phyloP scores from a whole-genome alignment of 2,797 vertebrate species.

The Salmo trutta region DNA sequence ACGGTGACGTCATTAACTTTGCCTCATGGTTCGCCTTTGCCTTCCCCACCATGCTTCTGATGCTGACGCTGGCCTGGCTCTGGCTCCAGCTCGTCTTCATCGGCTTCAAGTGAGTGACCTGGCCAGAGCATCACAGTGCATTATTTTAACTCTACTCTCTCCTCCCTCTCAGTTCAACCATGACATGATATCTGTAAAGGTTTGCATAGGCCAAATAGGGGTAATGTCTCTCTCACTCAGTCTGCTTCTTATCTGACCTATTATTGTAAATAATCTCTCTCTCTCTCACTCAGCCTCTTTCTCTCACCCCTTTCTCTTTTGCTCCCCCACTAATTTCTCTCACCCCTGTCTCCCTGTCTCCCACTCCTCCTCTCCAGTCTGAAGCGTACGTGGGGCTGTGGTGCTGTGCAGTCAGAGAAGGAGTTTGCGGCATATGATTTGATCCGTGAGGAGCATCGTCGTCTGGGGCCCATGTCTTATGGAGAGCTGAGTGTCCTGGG shows the following conservation, averaged over 20 bases:
- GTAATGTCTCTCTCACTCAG: background rate
- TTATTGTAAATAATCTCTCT: background rate
- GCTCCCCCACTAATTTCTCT: background rate
- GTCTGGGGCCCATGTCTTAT: slow-evolving; percentile 72
- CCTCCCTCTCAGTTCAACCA: background rate
- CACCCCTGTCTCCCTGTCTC: background rate
- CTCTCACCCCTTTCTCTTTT: background rate
- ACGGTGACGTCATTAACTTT: slow-evolving; percentile 88
- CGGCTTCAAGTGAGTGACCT: slow-evolving; percentile 82
- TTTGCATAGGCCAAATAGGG: too few species aligned
- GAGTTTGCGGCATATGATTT: slow-evolving; percentile 75
- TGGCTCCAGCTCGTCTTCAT: slow-evolving; percentile 87
- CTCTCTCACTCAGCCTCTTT: background rate
- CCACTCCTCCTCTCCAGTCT: slow-evolving; percentile 69
- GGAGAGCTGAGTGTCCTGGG: slow-evolving; percentile 76
- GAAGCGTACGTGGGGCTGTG: slow-evolving; percentile 78
- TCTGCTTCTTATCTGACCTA: background rate
- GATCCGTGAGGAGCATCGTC: slow-evolving; percentile 78
- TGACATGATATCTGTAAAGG: background rate
- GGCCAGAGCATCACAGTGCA: too few species aligned
- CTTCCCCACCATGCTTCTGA: slow-evolving; percentile 93
- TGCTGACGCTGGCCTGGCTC: slow-evolving; percentile 87
- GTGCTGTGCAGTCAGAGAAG: slow-evolving; percentile 60
- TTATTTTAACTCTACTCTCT: background rate
- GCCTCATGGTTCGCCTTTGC: slow-evolving; percentile 94